Base-by-base conservation (phyloP, 2,888 invertebrate genomes). In the Chymomyza caudatula region DNA sequence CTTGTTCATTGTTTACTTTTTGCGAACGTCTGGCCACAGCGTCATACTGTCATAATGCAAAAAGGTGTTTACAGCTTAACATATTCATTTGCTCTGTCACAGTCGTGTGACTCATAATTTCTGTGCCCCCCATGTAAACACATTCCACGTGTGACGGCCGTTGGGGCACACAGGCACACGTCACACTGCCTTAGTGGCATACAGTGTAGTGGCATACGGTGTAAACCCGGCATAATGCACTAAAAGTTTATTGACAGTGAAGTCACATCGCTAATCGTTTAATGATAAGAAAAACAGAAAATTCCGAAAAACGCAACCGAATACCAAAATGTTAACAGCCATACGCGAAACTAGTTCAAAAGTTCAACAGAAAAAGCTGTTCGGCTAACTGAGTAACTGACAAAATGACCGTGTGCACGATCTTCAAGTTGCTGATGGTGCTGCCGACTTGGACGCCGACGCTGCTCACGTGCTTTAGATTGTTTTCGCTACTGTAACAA, bases 341-440 rank as follows among this genome's bases (percentile, higher is more conserved):
- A n/a, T n/a, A n/a, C n/a, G 66, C 49, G 11, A 87, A 85, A 78
- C 87, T 85, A 87, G 85, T 87, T 85, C 88, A 85, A 87, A 87
- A 85, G 85, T 87, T 85, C 85, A 87, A 75, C 66, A 79, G 60
- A 74, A 68, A 49, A 55, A 60, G 47, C 57, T 47, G 55, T 44
- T 43, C 56, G 60, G 57, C 61, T 61, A 58, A 57, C 11, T 25
- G 29, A 53, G 25, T 29, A 56, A 44, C 19, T 54, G 37, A 17
- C 15, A 29, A 17, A 19, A 4, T 37, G 44, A 25, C 47, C 56
- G 25, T 19, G 20, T 60, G 69, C 73, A 73, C 70, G 67, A 80
- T 68, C 69, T 8, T 13, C 22, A 47, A 17, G 29, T 37, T 37
- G 29, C 17, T 47, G 44, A 17, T 47, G 44, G 13, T 47, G 43